phyloP scores from a whole-genome alignment of 2,888 invertebrate species.

The Drosophila fungiperda region DNA sequence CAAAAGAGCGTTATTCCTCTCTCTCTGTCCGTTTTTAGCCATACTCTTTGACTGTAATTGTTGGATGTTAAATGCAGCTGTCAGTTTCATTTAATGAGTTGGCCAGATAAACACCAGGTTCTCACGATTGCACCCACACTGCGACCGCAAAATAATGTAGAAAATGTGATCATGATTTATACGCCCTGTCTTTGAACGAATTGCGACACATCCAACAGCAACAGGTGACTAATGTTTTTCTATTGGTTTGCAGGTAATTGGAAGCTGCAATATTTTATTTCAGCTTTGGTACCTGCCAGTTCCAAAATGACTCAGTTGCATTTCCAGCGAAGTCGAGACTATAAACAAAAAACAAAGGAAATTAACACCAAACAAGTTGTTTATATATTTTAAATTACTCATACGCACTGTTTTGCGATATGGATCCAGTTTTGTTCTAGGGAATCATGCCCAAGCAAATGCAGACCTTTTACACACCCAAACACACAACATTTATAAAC shows the following conservation, averaged over 20 bases:
- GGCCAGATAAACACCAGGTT: constrained; percentile 32
- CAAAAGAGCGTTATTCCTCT: constrained; percentile 10
- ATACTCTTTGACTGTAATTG: constrained; percentile 19
- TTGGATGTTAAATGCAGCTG: constrained; percentile 32
- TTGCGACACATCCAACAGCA: constrained; percentile 19
- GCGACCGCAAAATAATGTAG: constrained; percentile 15
- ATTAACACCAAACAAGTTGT: constrained; percentile 38
- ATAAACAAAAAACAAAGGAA: constrained; percentile 45
- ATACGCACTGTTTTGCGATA: constrained; percentile 59
- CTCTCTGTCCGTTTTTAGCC: background rate
- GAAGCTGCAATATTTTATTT: constrained; percentile 70
- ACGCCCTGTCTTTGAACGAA: constrained; percentile 39
- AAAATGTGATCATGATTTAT: constrained; percentile 28
- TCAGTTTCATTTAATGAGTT: constrained; percentile 32
- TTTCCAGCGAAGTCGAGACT: constrained; percentile 43
- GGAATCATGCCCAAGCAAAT: constrained; percentile 29
- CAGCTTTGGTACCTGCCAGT: constrained; percentile 28
- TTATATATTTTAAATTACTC: constrained; percentile 63
- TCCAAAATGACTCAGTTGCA: constrained; percentile 59
- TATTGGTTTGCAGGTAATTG: constrained; percentile 61
- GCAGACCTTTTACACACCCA: constrained; percentile 4
- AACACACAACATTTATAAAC: constrained; percentile 17
- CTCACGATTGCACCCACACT: constrained; percentile 61
- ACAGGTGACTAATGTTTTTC: constrained; percentile 64
- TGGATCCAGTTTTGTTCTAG: constrained; percentile 36